These are phyloP conservation scores for Dermolepida albohirtum DNA, from an alignment of 2,888 invertebrate species.

Conservation along the genomic window DNA sequence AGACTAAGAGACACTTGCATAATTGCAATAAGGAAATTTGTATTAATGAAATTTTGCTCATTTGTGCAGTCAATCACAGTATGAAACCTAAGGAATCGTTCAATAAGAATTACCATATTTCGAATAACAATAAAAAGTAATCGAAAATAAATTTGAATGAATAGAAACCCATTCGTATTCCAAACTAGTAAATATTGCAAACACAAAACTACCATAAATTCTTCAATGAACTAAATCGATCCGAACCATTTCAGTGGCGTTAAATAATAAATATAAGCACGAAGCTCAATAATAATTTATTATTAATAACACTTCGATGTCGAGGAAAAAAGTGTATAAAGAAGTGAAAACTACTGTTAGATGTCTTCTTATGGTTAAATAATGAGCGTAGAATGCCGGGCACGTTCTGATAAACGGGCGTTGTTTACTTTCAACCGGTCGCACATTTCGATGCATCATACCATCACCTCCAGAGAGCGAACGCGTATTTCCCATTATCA, in stretches of 20 bases:
- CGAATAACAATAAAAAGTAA: no score
- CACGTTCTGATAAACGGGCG: slow-evolving; percentile 48
- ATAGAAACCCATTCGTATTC: no score
- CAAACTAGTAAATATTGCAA: no score
- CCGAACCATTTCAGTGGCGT: background rate
- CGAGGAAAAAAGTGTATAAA: background rate
- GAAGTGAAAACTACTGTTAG: slow-evolving; percentile 14
- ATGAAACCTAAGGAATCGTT: no score
- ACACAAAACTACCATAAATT: background rate
- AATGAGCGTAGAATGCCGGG: slow-evolving; percentile 37
- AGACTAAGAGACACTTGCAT: no score
- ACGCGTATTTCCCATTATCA: background rate
- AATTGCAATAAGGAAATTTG: no score
- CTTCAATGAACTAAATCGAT: slow-evolving; percentile 14
- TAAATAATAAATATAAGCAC: slow-evolving; percentile 7
- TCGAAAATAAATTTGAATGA: no score
- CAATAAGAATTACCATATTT: no score
- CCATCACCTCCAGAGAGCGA: background rate
- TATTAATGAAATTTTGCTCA: no score
- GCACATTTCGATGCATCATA: no score
- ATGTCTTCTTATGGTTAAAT: background rate
- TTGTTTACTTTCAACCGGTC: slow-evolving; percentile 40
- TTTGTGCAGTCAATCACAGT: no score
- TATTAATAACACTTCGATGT: slow-evolving; percentile 1
- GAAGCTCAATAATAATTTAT: slow-evolving; percentile 15